phyloP scores from a whole-genome alignment of 2,113 vertebrate species.

The Psophia crepitans region DNA sequence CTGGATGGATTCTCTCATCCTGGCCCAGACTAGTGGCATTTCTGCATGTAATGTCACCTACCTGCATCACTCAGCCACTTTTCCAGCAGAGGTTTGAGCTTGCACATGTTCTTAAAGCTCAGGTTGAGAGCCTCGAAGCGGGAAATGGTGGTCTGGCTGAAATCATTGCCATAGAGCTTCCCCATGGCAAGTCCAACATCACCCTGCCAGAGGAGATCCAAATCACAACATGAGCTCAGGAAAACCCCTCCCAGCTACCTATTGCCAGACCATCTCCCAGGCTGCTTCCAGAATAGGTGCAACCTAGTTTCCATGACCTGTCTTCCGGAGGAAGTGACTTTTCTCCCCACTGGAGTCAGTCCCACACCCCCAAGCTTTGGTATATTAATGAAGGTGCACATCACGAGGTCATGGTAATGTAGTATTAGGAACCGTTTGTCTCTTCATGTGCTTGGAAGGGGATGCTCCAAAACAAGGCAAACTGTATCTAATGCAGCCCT shows the following conservation, averaged over 20 bases:
- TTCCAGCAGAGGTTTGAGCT: slow-evolving; percentile 95
- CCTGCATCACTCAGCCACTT: slow-evolving; percentile 98
- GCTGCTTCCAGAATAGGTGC: neutral
- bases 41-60: neutral
- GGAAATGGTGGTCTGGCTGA: slow-evolving; percentile 98
- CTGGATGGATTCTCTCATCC: neutral
- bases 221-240: neutral
- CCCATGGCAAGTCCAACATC: slow-evolving; percentile 97
- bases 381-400: neutral
- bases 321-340: neutral
- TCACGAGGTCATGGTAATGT: fast-evolving
- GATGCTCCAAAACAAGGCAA: neutral
- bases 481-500: neutral
- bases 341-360: neutral
- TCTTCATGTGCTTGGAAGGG: neutral
- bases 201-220: slow-evolving; percentile 73
- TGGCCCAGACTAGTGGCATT: neutral
- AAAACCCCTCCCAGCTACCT: neutral
- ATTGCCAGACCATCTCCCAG: neutral
- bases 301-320: neutral
- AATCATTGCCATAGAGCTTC: slow-evolving; percentile 97
- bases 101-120: slow-evolving; percentile 99
- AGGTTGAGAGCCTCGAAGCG: slow-evolving; percentile 97
- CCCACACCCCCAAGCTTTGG: neutral
- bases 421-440: neutral